Evolutionary conservation across 1,140 invertebrate genomes (phyloP), one percentile per base, ranked within the genome.

Genomic region (Drosophila arawakana): DNA sequence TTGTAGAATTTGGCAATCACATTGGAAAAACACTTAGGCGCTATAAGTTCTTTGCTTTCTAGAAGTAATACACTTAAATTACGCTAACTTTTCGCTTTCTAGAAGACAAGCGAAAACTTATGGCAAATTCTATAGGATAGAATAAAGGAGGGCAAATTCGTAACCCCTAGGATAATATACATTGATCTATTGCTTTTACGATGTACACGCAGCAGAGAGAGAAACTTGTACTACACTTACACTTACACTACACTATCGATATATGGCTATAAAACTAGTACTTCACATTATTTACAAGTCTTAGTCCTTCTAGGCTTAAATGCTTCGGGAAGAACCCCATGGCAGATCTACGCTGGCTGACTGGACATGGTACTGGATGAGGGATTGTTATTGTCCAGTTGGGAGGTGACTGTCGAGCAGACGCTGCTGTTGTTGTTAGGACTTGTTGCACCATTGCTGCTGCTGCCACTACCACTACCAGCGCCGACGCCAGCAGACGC

Each of bases 1-100:
- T 80, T 85, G 85, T 89, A 89, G 85, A 89, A 84, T 89, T 89
- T 89, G 84, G 84, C 81, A 90, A 89, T 89, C 84, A 89, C 84
- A 89, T 90, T 89, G 85, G 81, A 90, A 84, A 89, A 89, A 90
- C 84, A 89, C 84, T 89, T 89, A 89, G 60, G 46, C 74, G 44
- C 84, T 89, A 89, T 88, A 88, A 88, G 84, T 88, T 88, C 84
- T 88, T 89, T 89, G 80, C 71, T 70, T 83, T 74, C 62, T 71
- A 78, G 62, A 68, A 78, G 41, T 61, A 54, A 65, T 35, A 18
- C 39, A 21, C 57, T 77, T 69, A 60, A 60, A 39, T 67, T 59
- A 70, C 25, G 60, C 66, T 69, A 61, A 76, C 73, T 72, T 62
- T 59, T 72, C 30, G 15, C 30, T 46, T 52, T 18, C 5, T 13